Conservation (phyloP, 2,888 invertebrate species). For the Diarsia brunnea region DNA sequence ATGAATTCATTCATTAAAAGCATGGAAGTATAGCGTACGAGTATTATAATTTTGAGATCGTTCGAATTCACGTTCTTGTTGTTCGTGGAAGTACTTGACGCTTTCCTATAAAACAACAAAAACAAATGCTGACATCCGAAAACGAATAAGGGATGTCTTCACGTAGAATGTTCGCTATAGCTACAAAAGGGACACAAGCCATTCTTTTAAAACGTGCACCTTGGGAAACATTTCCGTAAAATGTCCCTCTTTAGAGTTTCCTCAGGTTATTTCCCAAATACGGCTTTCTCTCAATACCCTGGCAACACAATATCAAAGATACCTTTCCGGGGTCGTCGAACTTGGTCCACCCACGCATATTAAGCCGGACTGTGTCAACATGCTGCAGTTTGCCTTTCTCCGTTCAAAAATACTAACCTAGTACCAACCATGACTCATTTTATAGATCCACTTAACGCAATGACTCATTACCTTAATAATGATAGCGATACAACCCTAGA, state of each 20-base stretch:
- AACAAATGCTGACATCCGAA: slow-evolving; percentile 23
- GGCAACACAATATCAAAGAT: slow-evolving; percentile 73
- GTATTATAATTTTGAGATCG: neutral
- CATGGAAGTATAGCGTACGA: neutral
- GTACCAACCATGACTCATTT: slow-evolving; percentile 80
- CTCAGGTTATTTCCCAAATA: slow-evolving; percentile 40
- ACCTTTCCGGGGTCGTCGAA: slow-evolving; percentile 81
- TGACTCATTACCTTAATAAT: slow-evolving; percentile 88
- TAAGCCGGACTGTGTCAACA: slow-evolving; percentile 80
- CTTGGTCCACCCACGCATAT: slow-evolving; percentile 81
- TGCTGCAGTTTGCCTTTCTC: slow-evolving; percentile 69
- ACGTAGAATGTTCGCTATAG: slow-evolving; percentile 38
- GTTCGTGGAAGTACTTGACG: neutral
- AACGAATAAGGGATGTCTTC: slow-evolving; percentile 43
- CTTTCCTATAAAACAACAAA: slow-evolving; percentile 16
- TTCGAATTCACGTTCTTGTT: neutral
- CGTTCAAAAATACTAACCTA: slow-evolving; percentile 65
- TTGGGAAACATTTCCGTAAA: slow-evolving; percentile 53
- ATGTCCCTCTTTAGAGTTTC: slow-evolving; percentile 40
- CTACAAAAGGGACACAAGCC: slow-evolving; percentile 42
- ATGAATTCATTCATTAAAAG: neutral
- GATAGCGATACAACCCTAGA: slow-evolving; percentile 73
- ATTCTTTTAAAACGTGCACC: slow-evolving; percentile 53
- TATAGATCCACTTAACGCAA: slow-evolving; percentile 79
- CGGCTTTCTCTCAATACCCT: slow-evolving; percentile 51